Percentiles rank a stretch among this genome's conserved stretches.
These are phyloP conservation scores for Cyprinella venusta DNA, from an alignment of 2,797 vertebrate species.

Conservation along the genomic window DNA sequence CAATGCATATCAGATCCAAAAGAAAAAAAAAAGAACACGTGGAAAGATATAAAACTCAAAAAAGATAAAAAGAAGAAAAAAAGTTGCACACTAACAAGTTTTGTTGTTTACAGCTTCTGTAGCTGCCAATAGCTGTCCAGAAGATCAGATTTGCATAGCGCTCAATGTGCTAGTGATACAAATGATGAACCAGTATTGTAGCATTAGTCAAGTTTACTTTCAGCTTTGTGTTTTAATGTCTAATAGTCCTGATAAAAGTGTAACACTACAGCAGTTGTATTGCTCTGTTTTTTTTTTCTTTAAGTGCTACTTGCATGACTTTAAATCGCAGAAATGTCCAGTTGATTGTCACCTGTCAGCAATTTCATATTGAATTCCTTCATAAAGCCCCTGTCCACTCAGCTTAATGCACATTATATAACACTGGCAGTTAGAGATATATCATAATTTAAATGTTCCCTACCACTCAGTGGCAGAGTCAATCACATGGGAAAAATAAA, in stretches of 20 bases:
- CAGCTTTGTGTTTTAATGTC: slow-evolving; percentile 47
- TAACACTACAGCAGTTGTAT: slow-evolving; percentile 65
- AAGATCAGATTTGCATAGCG: slow-evolving; percentile 73
- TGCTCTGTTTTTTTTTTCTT: slow-evolving; percentile 47
- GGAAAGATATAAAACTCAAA: slow-evolving; percentile 57
- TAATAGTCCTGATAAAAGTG: slow-evolving; percentile 39
- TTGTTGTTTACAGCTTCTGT: slow-evolving; percentile 57
- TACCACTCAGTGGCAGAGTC: slow-evolving; percentile 80
- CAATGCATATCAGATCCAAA: slow-evolving; percentile 64
- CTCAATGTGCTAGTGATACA: slow-evolving; percentile 56
- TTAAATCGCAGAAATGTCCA: slow-evolving; percentile 47
- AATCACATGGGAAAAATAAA: slow-evolving; percentile 70
- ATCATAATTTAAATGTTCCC: slow-evolving; percentile 75
- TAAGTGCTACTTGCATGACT: slow-evolving; percentile 52
- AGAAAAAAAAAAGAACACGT: slow-evolving; percentile 61
- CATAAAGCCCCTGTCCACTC: slow-evolving; percentile 48
- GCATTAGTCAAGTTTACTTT: slow-evolving; percentile 61
- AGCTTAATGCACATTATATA: slow-evolving; percentile 65
- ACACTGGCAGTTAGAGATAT: slow-evolving; percentile 69
- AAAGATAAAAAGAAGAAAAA: slow-evolving; percentile 55
- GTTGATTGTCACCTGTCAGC: slow-evolving; percentile 62
- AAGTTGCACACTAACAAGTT: slow-evolving; percentile 64
- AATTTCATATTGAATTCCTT: slow-evolving; percentile 55
- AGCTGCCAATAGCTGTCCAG: slow-evolving; percentile 67
- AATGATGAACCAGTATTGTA: slow-evolving; percentile 41